Base-by-base conservation (phyloP, 2,113 vertebrate species). In the Tachuris rubrigastra region DNA sequence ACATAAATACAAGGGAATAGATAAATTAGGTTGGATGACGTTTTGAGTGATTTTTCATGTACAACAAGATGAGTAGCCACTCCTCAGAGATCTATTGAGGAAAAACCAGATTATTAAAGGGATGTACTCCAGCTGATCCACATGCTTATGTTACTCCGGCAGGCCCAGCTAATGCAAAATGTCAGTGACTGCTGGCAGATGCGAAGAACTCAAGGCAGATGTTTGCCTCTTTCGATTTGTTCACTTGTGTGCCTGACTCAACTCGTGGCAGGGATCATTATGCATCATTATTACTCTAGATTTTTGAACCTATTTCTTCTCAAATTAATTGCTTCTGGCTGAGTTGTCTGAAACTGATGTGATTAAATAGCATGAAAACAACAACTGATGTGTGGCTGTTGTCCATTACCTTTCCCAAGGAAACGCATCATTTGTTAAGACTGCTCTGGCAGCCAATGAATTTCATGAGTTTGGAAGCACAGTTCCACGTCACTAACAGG, bases 261-360 rank as follows among this genome's bases (percentile, higher is more conserved):
- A 5, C 21, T n/a, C 76, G 47, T 0, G 0, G 21, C 3, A 2
- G 18, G 59, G 62, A 28, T 91, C 19, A 39, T 87, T 55, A 87
- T 21, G 31, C 53, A 46, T 53, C 62, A 27, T 66, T 73, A 80
- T 68, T n/a, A 23, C 88, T 85, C 46, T 35, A 50, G 67, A 63
- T 76, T 87, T 87, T 77, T 76, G 50, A 96, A 90, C 24, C 33
- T 74, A 50, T 75, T 90, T 95, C 42, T 91, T 90, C 59, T 42
- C 67, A 81, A 94, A 95, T 94, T 71, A 92, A 74, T 75, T 90
- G 63, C 56, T 94, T 93, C 78, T 90, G 87, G 74, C 86, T 93
- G 89, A 80, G 46, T 87, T 97, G 83, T 88, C 82, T 94, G 75
- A 78, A 94, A 91, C 81, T 81, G 88, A 53, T 35, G 24, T 62